Base-by-base conservation (phyloP, 2,888 invertebrate genomes). In the Sphaerophoria taeniata region DNA sequence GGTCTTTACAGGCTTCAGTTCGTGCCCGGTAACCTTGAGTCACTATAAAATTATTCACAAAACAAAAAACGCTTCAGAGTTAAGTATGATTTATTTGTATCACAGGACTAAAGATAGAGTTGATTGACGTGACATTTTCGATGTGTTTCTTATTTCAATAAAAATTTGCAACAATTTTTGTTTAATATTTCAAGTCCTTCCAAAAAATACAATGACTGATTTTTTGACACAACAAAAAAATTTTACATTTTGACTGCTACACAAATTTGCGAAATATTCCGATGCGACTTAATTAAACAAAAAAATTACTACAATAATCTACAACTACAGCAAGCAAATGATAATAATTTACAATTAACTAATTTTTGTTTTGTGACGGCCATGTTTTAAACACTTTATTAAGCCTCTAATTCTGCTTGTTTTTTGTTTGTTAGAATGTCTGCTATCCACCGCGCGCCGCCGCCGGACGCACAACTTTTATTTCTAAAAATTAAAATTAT, bases 281-380 rank as follows among this genome's bases (percentile, higher is more conserved):
- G 55, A 56, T 56, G 24, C 34, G 34, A 80, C 24, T 45, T 47
- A 78, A 69, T 39, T 69, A 47, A 67, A 61, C 24, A 24, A 24
- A 24, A 24, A 24, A 24, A 24, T 24, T 24, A n/a, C 49, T 51
- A 14, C n/a, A 78, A 83, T 74, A 78, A 83, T 73, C 78, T 63
- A 83, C 69, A 43, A 73, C 69, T 55, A 65, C 45, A 77, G 67
- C 14, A 72, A 73, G 63, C 55, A 24, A 58, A 67, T 49, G 12
- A 45, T 45, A 77, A 82, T 47, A 77, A 56, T 73, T 56, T 78
- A 73, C 55, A 78, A 69, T 69, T 56, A 69, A 56, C 61, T 76
- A 76, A 49, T 67, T 63, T 45, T 63, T 65, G 49, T 16, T 65
- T 43, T 82, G 24, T 67, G 51, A 39, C 72, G 60, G 72, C 43